A percentile compares a stretch with the other conserved stretches of the same genome.
phyloP scores from a whole-genome alignment of 2,797 vertebrate species.

The Melanitta fusca region DNA sequence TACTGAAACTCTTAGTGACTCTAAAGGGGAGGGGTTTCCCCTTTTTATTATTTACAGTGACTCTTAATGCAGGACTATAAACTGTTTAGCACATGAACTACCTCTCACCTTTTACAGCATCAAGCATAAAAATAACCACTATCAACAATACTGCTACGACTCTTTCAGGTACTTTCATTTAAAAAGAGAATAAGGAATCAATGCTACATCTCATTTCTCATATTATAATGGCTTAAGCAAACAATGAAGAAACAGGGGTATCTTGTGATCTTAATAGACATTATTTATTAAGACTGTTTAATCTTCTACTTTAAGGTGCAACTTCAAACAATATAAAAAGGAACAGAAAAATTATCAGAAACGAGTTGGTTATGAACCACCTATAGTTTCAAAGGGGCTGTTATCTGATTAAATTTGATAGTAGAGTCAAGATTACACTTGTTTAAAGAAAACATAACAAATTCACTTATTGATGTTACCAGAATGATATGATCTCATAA shows the following conservation, averaged over 20 bases:
- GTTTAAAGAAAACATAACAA: neutral
- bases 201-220: neutral
- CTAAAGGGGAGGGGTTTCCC: constrained; percentile 6
- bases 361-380: neutral
- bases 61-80: neutral
- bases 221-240: neutral
- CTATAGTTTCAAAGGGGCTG: neutral
- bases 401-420: neutral
- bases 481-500: neutral
- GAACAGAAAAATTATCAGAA: neutral
- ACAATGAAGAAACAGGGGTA: neutral
- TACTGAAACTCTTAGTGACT: neutral
- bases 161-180: neutral
- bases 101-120: neutral
- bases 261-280: neutral
- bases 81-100: neutral
- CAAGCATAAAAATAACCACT: neutral
- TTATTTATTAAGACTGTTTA: neutral
- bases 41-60: neutral
- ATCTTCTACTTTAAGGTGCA: neutral
- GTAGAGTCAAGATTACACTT: constrained; percentile 8
- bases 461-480: neutral
- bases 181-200: neutral
- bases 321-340: neutral
- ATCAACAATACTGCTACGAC: neutral